Percentiles rank a stretch among this genome's conserved stretches.
phyloP scores from a whole-genome alignment of 1,140 invertebrate species.

The Apis laboriosa region DNA sequence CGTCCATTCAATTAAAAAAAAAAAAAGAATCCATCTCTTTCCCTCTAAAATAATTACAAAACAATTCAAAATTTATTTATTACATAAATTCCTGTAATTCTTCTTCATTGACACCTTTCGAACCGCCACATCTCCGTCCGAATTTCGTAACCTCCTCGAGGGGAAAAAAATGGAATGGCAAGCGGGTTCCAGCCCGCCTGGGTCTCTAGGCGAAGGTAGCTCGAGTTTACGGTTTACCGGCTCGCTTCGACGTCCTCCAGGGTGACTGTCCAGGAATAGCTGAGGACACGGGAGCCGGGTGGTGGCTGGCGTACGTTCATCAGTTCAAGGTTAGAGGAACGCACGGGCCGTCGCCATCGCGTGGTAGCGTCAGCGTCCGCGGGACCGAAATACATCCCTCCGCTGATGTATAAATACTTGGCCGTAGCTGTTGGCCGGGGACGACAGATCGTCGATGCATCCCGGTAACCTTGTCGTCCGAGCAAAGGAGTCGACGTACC shows the following conservation, averaged over 20 bases:
- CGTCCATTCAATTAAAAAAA: too few relatives aligned
- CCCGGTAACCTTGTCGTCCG: conserved; percentile 66
- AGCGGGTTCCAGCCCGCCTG: not conserved
- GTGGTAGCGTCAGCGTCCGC: conserved; percentile 58
- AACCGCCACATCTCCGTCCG: not conserved
- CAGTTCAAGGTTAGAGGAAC: conserved; percentile 77
- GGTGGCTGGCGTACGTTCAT: conserved; percentile 65
- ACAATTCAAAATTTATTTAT: too few relatives aligned
- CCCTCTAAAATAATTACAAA: too few relatives aligned
- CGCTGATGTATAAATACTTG: conserved; percentile 68
- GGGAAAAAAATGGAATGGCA: too few relatives aligned
- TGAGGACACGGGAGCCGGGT: conserved; percentile 60
- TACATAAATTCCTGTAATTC: too few relatives aligned
- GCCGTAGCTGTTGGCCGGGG: conserved; percentile 30
- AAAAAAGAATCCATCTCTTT: too few relatives aligned
- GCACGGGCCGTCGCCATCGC: conserved; percentile 58
- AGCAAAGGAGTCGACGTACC: conserved; percentile 13
- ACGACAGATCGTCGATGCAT: conserved; percentile 50
- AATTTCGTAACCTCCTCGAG: not conserved
- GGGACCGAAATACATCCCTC: conserved; percentile 69
- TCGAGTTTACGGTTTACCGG: conserved; percentile 42
- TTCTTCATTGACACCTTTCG: not conserved
- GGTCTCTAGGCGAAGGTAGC: conserved; percentile 45
- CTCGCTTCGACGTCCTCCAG: conserved; percentile 48
- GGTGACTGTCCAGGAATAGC: conserved; percentile 69